These are phyloP conservation scores for Lacerta viridis DNA, from an alignment of 2,797 vertebrate genomes.

Conservation along the genomic window DNA sequence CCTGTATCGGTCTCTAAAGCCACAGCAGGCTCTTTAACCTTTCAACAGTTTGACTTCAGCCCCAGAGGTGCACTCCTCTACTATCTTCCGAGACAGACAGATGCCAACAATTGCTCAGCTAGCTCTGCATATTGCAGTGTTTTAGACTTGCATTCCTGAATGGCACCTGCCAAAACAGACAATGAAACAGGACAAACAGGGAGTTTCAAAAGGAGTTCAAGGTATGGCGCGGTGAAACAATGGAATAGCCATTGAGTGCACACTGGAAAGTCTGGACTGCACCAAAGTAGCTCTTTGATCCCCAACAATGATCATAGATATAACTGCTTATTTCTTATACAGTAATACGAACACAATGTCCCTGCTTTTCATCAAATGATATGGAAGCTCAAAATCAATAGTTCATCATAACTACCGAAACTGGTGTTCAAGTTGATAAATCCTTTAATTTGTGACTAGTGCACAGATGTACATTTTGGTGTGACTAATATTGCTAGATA, in stretches of 20 bases:
- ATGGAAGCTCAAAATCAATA: slow-evolving; percentile 33
- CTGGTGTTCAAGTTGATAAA: slow-evolving; percentile 32
- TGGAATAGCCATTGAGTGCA: neutral
- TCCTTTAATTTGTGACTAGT: slow-evolving; percentile 23
- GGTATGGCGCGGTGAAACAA: neutral
- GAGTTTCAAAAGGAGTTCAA: neutral
- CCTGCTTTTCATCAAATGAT: slow-evolving; percentile 18
- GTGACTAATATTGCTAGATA: neutral
- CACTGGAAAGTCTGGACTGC: neutral
- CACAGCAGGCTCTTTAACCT: too few species aligned
- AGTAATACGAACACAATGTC: neutral
- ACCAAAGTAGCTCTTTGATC: neutral
- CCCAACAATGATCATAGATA: neutral
- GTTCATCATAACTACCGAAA: slow-evolving; percentile 49
- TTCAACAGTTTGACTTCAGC: too few species aligned
- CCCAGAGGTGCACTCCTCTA: too few species aligned
- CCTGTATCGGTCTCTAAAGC: too few species aligned
- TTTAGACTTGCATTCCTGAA: too few species aligned
- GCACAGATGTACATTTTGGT: slow-evolving; percentile 30
- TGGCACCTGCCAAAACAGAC: too few species aligned
- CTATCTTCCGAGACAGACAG: too few species aligned
- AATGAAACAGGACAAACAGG: neutral
- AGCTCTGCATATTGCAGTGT: too few species aligned
- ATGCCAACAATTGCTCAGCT: too few species aligned
- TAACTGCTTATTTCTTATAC: neutral